Conservation (phyloP, 2,797 vertebrate genomes). For the Sus cebifrons region DNA sequence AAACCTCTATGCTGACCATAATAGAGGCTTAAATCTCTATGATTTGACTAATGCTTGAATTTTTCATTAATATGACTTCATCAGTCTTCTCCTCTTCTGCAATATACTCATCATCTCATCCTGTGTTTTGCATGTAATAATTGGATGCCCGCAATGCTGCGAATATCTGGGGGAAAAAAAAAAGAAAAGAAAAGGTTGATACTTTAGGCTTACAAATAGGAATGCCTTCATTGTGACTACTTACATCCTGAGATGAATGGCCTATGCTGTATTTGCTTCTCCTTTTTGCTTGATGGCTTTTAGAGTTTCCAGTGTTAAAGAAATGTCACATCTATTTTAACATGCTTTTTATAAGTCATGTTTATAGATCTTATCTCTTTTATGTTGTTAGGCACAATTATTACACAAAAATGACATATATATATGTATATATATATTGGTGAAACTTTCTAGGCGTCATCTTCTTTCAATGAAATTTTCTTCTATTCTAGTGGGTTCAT, state of each 20-base stretch:
- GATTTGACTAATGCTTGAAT: not conserved
- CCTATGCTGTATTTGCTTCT: conserved; percentile 28
- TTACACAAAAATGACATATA: not conserved
- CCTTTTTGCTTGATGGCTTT: not conserved
- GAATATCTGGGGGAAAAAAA: not conserved
- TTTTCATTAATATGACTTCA: not conserved
- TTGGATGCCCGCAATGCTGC: not conserved
- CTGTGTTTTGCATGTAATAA: not conserved
- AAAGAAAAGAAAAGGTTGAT: not conserved
- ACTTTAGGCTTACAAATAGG: not conserved
- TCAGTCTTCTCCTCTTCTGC: not conserved
- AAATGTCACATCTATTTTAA: conserved; percentile 12
- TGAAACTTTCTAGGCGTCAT: conserved; percentile 24
- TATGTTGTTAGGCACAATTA: not conserved
- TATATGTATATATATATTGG: not conserved
- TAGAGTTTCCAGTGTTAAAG: not conserved
- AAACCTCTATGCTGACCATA: not conserved
- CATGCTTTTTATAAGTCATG: not conserved
- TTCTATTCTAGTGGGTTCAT: not conserved
- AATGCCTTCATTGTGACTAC: conserved; percentile 11
- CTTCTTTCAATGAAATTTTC: not conserved
- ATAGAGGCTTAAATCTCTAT: not conserved
- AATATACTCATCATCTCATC: not conserved
- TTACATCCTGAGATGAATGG: conserved; percentile 23
- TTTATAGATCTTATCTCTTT: not conserved